Conservation (phyloP, 2,888 invertebrate species). For the Pediacus dermestoides region DNA sequence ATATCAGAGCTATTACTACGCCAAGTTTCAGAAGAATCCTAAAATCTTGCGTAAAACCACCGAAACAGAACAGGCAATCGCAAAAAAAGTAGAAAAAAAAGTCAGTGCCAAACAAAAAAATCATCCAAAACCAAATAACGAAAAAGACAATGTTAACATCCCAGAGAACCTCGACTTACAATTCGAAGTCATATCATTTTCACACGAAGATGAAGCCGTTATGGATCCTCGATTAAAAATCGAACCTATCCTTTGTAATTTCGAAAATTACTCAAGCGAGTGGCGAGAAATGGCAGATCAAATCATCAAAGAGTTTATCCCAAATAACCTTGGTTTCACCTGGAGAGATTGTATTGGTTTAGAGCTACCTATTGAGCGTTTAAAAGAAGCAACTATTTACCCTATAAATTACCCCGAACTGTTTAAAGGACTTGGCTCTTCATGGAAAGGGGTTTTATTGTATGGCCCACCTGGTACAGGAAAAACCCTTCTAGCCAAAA, state of each 20-base stretch:
- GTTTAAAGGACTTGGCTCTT: conserved; percentile 64
- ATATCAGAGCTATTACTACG: conserved; percentile 80
- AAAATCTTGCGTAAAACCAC: conserved; percentile 64
- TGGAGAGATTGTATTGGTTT: conserved; percentile 84
- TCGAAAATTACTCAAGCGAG: conserved; percentile 52
- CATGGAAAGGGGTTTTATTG: conserved; percentile 72
- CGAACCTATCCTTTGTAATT: conserved; percentile 35
- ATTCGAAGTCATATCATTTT: conserved; percentile 33
- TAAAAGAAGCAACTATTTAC: conserved; percentile 85
- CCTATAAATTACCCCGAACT: conserved; percentile 71
- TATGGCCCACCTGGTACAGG: conserved; percentile 74
- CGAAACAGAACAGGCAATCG: conserved; percentile 19
- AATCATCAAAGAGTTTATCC: conserved; percentile 62
- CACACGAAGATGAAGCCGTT: conserved; percentile 13
- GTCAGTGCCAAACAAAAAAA: conserved; percentile 18
- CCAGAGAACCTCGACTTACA: conserved; percentile 35
- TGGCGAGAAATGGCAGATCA: conserved; percentile 63
- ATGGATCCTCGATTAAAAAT: too few relatives aligned
- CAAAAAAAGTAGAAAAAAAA: conserved; percentile 27
- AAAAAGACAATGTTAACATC: conserved; percentile 33
- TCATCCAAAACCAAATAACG: conserved; percentile 15
- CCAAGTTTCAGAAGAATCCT: conserved; percentile 83
- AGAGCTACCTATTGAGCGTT: conserved; percentile 65
- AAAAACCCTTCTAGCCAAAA: conserved; percentile 87
- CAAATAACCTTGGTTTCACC: conserved; percentile 61